phyloP scores from a whole-genome alignment of 2,797 vertebrate species.

The Ptychobarbus kaznakovi region DNA sequence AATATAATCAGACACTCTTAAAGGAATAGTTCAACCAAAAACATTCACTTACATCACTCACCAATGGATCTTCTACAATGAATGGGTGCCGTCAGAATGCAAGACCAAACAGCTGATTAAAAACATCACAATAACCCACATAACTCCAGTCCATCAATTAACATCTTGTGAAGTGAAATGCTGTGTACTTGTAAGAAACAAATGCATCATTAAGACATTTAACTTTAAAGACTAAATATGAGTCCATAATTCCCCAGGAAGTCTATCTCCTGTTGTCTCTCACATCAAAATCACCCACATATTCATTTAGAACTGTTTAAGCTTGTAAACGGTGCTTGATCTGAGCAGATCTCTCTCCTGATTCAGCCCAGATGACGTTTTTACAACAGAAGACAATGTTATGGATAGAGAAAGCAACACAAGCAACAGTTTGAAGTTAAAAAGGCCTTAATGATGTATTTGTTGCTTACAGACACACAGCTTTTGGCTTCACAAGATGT shows the following conservation, averaged over 20 bases:
- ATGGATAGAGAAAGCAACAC: not conserved
- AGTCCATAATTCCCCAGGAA: not conserved
- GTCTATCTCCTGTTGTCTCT: not conserved
- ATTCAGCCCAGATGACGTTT: not conserved
- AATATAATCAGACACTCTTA: not conserved
- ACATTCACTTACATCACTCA: not conserved
- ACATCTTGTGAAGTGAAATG: not conserved
- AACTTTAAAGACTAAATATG: not conserved
- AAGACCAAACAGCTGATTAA: not conserved
- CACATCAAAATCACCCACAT: not conserved
- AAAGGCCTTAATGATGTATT: not conserved
- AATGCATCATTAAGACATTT: not conserved
- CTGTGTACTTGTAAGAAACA: not conserved
- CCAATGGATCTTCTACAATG: not conserved
- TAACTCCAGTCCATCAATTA: not conserved
- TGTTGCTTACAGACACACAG: not conserved
- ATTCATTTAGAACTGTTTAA: not conserved
- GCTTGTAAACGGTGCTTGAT: not conserved
- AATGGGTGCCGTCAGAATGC: not conserved
- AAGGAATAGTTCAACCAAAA: not conserved
- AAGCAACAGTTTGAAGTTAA: not conserved
- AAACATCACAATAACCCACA: not conserved
- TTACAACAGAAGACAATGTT: not conserved
- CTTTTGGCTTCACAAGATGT: not conserved
- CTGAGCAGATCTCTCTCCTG: not conserved